Percentiles rank a stretch among this genome's conserved stretches.
phyloP scores from a whole-genome alignment of 2,113 vertebrate genomes.

The Equus quagga region DNA sequence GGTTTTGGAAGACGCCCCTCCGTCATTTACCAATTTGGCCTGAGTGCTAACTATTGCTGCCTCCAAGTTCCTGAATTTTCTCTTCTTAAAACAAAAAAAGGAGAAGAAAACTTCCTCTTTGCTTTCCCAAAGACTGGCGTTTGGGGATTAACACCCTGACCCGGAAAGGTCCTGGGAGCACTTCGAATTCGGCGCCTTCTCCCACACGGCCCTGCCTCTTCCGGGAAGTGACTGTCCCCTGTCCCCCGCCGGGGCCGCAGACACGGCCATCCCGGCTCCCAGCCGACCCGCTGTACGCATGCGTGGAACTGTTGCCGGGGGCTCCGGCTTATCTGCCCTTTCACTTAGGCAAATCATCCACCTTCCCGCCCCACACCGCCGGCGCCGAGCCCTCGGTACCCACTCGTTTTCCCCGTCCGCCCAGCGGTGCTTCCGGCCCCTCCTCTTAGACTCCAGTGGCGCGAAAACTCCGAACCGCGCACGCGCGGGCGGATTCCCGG shows the following conservation, averaged over 20 bases:
- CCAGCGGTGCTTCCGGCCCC: constrained; percentile 51
- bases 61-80: background rate
- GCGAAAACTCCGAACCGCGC: constrained; percentile 39
- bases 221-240: background rate
- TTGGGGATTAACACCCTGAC: fast-evolving
- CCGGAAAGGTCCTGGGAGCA: fast-evolving
- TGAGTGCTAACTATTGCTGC: background rate
- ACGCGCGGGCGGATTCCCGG: constrained; percentile 57
- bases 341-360: background rate
- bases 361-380: background rate
- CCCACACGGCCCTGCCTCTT: constrained; percentile 44
- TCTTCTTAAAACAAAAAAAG: background rate
- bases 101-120: no score
- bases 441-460: fast-evolving
- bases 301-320: constrained; percentile 30
- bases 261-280: fast-evolving
- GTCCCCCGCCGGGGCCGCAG: fast-evolving
- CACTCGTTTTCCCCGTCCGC: background rate
- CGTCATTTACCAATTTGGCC: background rate
- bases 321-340: background rate
- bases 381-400: fast-evolving
- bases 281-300: background rate
- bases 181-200: background rate
- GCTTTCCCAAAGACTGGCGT: background rate
- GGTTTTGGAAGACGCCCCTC: constrained; percentile 29